Base-by-base conservation (phyloP, 2,113 vertebrate genomes). In the Callopanchax toddi region DNA sequence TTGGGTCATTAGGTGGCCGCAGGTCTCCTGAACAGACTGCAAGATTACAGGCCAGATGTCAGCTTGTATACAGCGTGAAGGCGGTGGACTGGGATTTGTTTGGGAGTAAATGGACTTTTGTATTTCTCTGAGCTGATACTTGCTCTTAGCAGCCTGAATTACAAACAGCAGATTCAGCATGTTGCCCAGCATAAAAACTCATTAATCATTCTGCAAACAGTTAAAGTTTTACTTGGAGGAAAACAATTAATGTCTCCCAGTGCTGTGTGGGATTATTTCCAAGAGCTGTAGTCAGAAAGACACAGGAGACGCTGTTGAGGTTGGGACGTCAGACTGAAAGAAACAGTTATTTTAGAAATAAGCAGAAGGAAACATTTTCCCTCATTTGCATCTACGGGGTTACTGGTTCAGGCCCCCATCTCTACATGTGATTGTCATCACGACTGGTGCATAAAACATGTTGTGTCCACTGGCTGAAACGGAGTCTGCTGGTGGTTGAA, bases 31-130 rank as follows among this genome's bases (percentile, higher is more conserved):
- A 71, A 88, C 79, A 89, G 87, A 89, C 88, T 6, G 46, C 44
- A 54, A 88, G 91, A 92, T 92, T 91, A 92, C 89, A 92, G 89
- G 79, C 78, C 74, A 75, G 71, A 76, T 49, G 51, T 74, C 52
- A 16, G 52, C 77, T 85, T 90, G 89, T 89, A 84, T 89, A 89
- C 78, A 86, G 64, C 55, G 67, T 66, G 79, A 81, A 79, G 83
- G 83, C 84, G 79, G 81, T 34, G 75, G 76, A 83, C 79, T 68
- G 72, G 54, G 54, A 63, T 89, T 86, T 89, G 89, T 89, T 89
- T 90, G 76, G 81, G 61, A 81, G 68, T 71, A 66, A 71, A 86
- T 75, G 71, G 70, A 72, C 85, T 83, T 82, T 57, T 79, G 79
- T 64, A 74, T 80, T 71, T 80, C 79, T 62, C 51, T 29, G 64